Evolutionary conservation across 2,888 invertebrate species (phyloP).

Genomic region (Tiliacea citrago): DNA sequence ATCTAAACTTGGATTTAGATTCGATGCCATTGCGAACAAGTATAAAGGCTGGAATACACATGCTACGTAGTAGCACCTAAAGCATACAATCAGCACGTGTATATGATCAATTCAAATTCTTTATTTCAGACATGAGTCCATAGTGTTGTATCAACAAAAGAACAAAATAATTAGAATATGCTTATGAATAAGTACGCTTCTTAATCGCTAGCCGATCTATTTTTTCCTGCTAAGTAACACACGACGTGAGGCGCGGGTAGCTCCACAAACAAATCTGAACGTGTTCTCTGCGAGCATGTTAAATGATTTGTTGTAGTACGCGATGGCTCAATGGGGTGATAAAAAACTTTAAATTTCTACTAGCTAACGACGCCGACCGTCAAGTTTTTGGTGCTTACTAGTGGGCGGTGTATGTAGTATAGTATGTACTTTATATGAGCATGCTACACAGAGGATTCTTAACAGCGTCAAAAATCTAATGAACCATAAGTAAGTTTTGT

Average conservation of each 20-base stretch:
- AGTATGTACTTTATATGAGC: neutral
- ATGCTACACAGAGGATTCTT: neutral
- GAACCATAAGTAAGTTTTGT: neutral
- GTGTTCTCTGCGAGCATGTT: no score
- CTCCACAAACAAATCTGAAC: no score
- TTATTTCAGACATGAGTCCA: no score
- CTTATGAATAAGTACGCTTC: neutral
- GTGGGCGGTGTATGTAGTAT: neutral
- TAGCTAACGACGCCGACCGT: no score
- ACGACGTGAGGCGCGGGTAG: no score
- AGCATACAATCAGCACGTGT: neutral
- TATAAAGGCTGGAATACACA: constrained; percentile 2
- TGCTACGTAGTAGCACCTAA: neutral
- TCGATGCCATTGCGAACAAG: constrained; percentile 23
- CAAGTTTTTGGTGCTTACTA: neutral
- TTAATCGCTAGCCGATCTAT: no score
- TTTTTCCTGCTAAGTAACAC: neutral
- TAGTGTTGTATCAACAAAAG: no score
- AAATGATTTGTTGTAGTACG: no score
- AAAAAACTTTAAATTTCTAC: no score
- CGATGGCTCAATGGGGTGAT: no score
- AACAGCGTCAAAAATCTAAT: neutral
- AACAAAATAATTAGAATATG: no score
- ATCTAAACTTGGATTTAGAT: constrained; percentile 25
- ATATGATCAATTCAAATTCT: no score